Evolutionary conservation across 2,888 invertebrate species (phyloP), one percentile per base, ranked within the genome.

Genomic region (Helobdella robusta): DNA sequence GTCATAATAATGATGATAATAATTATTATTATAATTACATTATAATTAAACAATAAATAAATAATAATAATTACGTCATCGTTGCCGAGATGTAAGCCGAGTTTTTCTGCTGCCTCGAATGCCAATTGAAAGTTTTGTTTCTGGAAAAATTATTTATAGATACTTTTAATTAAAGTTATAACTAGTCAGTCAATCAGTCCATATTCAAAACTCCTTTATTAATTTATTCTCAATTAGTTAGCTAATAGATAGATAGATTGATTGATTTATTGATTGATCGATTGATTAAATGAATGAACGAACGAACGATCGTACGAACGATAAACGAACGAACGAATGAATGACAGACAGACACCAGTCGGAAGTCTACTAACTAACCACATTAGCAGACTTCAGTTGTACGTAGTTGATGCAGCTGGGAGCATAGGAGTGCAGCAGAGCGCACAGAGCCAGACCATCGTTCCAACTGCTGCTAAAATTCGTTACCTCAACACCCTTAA

Each of bases 401-500:
- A 87, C 85, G 80, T 91, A 93, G 32, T 89, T 88, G 73, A 93
- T 86, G 61, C 72, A 74, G 70, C 87, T 86, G 32, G 91, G 89
- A 70, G 92, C 81, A 81, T 92, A 93, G 69, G 89, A 89, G 82
- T 94, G 92, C 70, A 94, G 82, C 64, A 94, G 84, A 36, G 93
- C 93, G 82, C 92, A 93, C 61, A 94, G 83, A 4, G 92, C 94
- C 75, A 94, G 81, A 0, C 84, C 94, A 81, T 94, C 93, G 81
- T 92, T 93, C 94, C 94, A 94, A 62, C 91, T 91, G 71, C 91
- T 88, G 82, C 91, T 91, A 80, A 94, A 94, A 81, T 94, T 94
- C 30, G 93, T 94, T 67, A 94, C 92, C 77, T 94, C 93, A 68
- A 94, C 91, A 25, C 15, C 40, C 18, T 25, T n/a, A 44, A 44